A percentile compares a stretch with the other conserved stretches of the same genome.
phyloP scores from a whole-genome alignment of 2,113 vertebrate genomes.

The Sinocyclocheilus grahami region DNA sequence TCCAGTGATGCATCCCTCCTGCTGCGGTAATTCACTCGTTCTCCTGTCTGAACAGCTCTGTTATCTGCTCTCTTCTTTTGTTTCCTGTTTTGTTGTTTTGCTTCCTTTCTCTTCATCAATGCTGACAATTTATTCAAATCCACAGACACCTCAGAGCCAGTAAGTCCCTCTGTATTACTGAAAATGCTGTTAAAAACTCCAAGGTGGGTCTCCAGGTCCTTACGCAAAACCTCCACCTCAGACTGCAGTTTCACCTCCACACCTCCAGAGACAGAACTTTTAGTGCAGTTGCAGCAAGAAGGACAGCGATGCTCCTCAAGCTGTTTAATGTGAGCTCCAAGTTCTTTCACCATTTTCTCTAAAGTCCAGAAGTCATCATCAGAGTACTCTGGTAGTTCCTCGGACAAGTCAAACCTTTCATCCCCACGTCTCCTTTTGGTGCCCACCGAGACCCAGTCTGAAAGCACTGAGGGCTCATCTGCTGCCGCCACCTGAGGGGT shows the following conservation, averaged over 20 bases:
- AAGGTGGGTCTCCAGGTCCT: conserved; percentile 76
- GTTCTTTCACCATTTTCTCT: conserved; percentile 66
- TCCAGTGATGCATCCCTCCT: conserved; percentile 53
- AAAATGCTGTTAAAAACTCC: conserved; percentile 82
- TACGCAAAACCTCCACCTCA: conserved; percentile 67
- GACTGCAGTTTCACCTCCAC: conserved; percentile 55
- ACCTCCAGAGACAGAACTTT: conserved; percentile 12
- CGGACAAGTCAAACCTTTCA: conserved; percentile 39
- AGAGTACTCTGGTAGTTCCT: conserved; percentile 33
- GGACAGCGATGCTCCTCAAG: conserved; percentile 60
- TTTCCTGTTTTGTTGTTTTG: conserved; percentile 67
- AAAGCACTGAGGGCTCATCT: conserved; percentile 59
- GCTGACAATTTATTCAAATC: conserved; percentile 79
- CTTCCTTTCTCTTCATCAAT: conserved; percentile 73
- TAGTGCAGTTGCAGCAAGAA: conserved; percentile 54
- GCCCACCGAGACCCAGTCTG: conserved; percentile 18
- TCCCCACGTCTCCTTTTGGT: conserved; percentile 16
- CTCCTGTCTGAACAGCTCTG: not conserved
- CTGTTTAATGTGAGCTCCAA: conserved; percentile 54
- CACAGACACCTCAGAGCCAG: conserved; percentile 72
- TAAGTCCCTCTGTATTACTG: conserved; percentile 77
- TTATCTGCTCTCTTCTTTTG: conserved; percentile 65
- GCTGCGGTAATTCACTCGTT: conserved; percentile 41
- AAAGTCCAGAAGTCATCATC: conserved; percentile 69
- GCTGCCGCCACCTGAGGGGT: conserved; percentile 59